Evolutionary conservation across 2,888 invertebrate species (phyloP).

Genomic region (Argyresthia goedartella): DNA sequence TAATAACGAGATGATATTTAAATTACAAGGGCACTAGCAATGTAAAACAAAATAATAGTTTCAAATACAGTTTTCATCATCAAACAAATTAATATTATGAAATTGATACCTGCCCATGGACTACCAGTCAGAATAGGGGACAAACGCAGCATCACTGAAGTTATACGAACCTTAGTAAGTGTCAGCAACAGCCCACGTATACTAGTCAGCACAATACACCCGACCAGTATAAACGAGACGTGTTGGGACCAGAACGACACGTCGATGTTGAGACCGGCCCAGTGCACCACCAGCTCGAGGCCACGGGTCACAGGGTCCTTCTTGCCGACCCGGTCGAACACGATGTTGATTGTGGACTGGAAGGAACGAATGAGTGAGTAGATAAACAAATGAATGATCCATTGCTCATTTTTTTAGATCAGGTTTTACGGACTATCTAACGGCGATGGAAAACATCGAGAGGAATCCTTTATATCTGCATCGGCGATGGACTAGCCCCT

Average conservation of each 20-base stretch:
- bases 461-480: no score
- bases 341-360: conserved; percentile 97
- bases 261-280: conserved; percentile 96
- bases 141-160: no score
- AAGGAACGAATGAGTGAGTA: conserved; percentile 23
- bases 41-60: no score
- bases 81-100: no score
- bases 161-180: conserved; percentile 85
- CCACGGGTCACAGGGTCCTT: conserved; percentile 98
- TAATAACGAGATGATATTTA: no score
- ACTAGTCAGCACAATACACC: conserved; percentile 98
- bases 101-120: no score
- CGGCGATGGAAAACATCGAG: no score
- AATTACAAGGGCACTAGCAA: no score
- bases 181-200: conserved; percentile 96
- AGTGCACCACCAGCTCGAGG: conserved; percentile 96
- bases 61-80: no score
- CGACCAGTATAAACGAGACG: conserved; percentile 96
- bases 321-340: conserved; percentile 98
- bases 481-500: no score
- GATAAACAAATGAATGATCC: neutral
- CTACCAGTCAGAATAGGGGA: no score
- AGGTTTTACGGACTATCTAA: neutral
- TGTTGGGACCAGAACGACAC: conserved; percentile 99
- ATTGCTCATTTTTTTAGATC: neutral